Evolutionary conservation across 2,888 invertebrate species (phyloP), one percentile per base, ranked within the genome.

Genomic region (Capitulum mitella): DNA sequence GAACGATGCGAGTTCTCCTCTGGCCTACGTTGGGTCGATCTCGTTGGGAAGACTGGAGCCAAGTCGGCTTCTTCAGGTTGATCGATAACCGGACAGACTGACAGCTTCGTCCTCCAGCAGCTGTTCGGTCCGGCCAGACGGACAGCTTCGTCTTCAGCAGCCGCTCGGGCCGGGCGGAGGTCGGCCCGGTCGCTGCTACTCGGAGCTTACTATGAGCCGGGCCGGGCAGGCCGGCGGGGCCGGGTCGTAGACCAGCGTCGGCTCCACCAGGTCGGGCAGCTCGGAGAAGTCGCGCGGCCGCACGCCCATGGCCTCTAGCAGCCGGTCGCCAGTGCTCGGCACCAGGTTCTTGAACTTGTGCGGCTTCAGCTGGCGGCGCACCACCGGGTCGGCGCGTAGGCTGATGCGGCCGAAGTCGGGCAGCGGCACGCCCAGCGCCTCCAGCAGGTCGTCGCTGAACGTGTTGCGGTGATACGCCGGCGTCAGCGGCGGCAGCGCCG

Each of bases 251-350:
- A 6, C 26, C 26, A 70, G 70, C 70, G 70, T 70, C 40, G 70
- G 70, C 70, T 70, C 70, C 70, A 70, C 19, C 70, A 10, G 8
- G 70, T 70, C 70, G 34, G 70, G 70, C 70, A 70, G 70, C 37
- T 70, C 70, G 40, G 29, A 10, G 70, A 70, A 70, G 37, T 26
- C 26, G 22, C 70, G 22, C 5, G 70, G 70, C 22, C 40, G 70
- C 70, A 70, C 70, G 10, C 70, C 70, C 70, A 70, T 26, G 22
- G 70, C 70, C 70, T 40, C 3, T 40, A 70, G 70, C 3, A 70
- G 26, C 70, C 26, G 34, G 26, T 70, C 70, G 26, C 19, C 12
- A 1, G 70, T 70, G 22, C 40, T 29, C 26, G 70, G 70, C 40
- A 40, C 40, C 40, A 19, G 22, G 70, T 40, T 40, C 40, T 6